A percentile compares a stretch with the other conserved stretches of the same genome.
These are phyloP conservation scores for Cantharis rufa DNA, from an alignment of 2,888 invertebrate genomes.

Conservation along the genomic window DNA sequence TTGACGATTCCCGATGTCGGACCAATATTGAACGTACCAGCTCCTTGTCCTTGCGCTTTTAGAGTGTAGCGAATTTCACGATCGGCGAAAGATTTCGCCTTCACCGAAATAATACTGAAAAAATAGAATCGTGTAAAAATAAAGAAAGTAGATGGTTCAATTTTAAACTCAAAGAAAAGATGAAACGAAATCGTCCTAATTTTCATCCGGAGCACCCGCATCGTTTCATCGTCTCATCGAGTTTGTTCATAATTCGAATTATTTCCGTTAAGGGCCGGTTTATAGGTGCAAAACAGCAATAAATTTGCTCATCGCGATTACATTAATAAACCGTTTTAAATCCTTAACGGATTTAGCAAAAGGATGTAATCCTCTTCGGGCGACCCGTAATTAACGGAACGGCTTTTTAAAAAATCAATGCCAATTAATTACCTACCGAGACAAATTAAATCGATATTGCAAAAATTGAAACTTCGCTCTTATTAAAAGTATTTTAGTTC, in stretches of 20 bases:
- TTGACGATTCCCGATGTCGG: slow-evolving; percentile 94
- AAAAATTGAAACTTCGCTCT: not conserved
- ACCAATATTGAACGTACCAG: slow-evolving; percentile 94
- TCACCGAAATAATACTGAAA: slow-evolving; percentile 91
- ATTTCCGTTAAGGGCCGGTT: not conserved
- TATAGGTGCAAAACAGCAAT: not conserved
- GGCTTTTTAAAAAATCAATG: not conserved
- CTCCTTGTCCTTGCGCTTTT: slow-evolving; percentile 91
- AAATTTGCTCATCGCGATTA: not conserved
- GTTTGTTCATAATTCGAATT: not conserved
- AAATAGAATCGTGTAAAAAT: not conserved
- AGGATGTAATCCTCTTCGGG: not conserved
- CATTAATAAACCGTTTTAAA: not conserved
- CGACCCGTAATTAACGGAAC: not conserved
- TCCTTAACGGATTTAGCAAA: not conserved
- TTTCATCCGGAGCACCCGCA: not conserved
- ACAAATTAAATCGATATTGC: not conserved
- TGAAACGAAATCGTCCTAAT: not conserved
- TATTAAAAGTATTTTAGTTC: not conserved
- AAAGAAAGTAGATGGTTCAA: not conserved
- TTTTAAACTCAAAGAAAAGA: not conserved
- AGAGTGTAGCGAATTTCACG: slow-evolving; percentile 94
- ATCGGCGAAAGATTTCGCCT: slow-evolving; percentile 96
- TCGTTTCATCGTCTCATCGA: not conserved
- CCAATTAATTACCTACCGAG: not conserved